A percentile compares a stretch with the other conserved stretches of the same genome.
Evolutionary conservation across 2,888 invertebrate genomes (phyloP).

Genomic region (Molanna angustata): DNA sequence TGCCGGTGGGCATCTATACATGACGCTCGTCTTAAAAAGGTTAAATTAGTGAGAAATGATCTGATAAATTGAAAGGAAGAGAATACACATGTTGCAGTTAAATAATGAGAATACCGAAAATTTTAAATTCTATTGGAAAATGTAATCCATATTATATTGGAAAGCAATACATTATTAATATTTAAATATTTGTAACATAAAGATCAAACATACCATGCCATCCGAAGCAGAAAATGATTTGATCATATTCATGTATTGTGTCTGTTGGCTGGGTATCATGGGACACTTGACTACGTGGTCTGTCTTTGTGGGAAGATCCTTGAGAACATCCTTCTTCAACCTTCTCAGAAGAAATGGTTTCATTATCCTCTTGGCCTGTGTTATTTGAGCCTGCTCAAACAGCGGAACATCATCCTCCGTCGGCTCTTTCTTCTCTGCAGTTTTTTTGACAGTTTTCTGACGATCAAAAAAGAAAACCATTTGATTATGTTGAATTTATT

Average conservation of each 20-base stretch:
- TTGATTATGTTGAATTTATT: not conserved
- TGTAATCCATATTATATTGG: not conserved
- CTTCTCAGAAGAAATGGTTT: constrained; percentile 91
- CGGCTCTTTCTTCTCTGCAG: constrained; percentile 46
- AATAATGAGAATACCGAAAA: no score
- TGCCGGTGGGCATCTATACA: no score
- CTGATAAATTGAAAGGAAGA: no score
- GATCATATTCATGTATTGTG: constrained; percentile 72
- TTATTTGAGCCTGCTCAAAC: constrained; percentile 89
- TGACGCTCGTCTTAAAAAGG: no score
- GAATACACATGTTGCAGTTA: no score
- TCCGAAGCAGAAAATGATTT: constrained; percentile 63
- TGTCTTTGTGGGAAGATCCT: constrained; percentile 80
- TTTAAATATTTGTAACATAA: not conserved
- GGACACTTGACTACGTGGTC: constrained; percentile 62
- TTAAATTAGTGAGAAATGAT: no score
- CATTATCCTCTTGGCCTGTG: constrained; percentile 93
- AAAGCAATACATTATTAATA: not conserved
- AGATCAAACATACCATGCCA: constrained; percentile 48
- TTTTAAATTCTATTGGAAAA: not conserved
- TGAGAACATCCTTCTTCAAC: constrained; percentile 81
- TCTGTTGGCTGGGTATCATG: constrained; percentile 71
- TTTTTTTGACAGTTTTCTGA: constrained; percentile 56
- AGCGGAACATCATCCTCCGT: constrained; percentile 62
- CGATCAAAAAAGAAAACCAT: no score